Evolutionary conservation across 64 coral and sea anemone genomes (phyloP).

Genomic region (Orbicella faveolata): DNA sequence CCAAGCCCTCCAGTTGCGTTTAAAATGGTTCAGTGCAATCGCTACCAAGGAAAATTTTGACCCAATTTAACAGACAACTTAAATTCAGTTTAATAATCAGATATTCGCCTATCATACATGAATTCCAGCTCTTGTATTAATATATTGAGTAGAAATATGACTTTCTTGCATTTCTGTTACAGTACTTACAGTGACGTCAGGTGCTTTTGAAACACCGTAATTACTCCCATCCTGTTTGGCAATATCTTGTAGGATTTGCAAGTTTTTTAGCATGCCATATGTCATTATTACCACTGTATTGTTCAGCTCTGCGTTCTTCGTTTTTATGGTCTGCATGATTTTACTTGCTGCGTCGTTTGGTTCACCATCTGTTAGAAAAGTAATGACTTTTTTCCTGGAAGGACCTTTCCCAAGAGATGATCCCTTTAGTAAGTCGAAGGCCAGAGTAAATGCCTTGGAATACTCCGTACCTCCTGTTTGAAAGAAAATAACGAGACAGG

Average conservation of each 20-base stretch:
- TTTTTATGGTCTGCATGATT: constrained; percentile 31
- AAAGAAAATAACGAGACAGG: not conserved
- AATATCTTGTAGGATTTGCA: constrained; percentile 8
- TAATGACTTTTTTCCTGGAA: constrained; percentile 33
- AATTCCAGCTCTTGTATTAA: too few relatives aligned
- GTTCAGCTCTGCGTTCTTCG: constrained; percentile 25
- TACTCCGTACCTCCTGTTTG: constrained; percentile 19
- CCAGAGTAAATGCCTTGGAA: constrained; percentile 18
- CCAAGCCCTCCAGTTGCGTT: too few relatives aligned
- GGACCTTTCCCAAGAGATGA: not conserved
- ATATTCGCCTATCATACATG: too few relatives aligned
- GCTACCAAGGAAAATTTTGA: too few relatives aligned
- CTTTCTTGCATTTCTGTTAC: too few relatives aligned
- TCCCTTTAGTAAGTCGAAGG: constrained; percentile 43
- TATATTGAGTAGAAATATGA: too few relatives aligned
- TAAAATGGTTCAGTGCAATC: too few relatives aligned
- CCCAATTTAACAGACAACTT: too few relatives aligned
- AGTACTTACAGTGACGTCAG: constrained; percentile 42
- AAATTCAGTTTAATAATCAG: too few relatives aligned
- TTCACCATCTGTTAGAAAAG: constrained; percentile 54
- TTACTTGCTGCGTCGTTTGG: not conserved
- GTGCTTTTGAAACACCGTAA: not conserved
- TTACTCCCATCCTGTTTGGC: not conserved
- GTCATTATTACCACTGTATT: constrained; percentile 47
- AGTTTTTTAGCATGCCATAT: constrained; percentile 37